Conservation (phyloP, 2,888 invertebrate species). For the Caenorhabditis sp. region DNA sequence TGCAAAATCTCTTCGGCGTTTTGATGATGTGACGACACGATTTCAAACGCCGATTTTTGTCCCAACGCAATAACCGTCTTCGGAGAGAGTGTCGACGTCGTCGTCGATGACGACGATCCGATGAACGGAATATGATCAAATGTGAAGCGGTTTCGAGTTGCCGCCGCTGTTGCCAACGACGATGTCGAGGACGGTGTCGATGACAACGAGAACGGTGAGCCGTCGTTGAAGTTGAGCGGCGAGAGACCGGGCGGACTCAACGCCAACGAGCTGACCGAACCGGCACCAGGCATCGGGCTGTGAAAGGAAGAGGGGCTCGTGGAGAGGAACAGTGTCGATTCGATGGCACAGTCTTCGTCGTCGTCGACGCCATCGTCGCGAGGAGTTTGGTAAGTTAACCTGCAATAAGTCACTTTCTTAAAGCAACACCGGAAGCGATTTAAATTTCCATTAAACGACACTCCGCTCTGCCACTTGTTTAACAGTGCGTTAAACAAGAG, state of each 20-base stretch:
- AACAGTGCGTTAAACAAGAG: too few species aligned
- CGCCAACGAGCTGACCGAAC: constrained; percentile 33
- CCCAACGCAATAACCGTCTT: not conserved
- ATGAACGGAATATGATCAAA: constrained; percentile 53
- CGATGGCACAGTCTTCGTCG: constrained; percentile 22
- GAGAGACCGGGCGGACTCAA: constrained; percentile 67
- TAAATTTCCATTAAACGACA: too few species aligned
- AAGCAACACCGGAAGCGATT: too few species aligned
- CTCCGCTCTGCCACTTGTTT: too few species aligned
- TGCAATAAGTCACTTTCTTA: constrained; percentile 2
- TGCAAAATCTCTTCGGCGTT: constrained; percentile 34
- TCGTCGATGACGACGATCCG: constrained; percentile 25
- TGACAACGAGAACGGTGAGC: constrained; percentile 56
- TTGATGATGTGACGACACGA: constrained; percentile 18
- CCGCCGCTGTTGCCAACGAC: constrained; percentile 14
- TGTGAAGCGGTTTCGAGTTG: constrained; percentile 43
- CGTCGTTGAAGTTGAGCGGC: constrained; percentile 62
- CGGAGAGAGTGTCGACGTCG: constrained; percentile 4
- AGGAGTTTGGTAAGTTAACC: constrained; percentile 34
- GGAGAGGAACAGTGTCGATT: constrained; percentile 34
- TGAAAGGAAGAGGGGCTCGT: constrained; percentile 22
- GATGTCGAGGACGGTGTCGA: constrained; percentile 54
- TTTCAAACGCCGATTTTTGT: constrained; percentile 34
- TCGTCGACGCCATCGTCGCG: constrained; percentile 33
- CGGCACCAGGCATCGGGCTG: constrained; percentile 29